Conservation (phyloP, 2,797 vertebrate species). For the Enoplosus armatus region DNA sequence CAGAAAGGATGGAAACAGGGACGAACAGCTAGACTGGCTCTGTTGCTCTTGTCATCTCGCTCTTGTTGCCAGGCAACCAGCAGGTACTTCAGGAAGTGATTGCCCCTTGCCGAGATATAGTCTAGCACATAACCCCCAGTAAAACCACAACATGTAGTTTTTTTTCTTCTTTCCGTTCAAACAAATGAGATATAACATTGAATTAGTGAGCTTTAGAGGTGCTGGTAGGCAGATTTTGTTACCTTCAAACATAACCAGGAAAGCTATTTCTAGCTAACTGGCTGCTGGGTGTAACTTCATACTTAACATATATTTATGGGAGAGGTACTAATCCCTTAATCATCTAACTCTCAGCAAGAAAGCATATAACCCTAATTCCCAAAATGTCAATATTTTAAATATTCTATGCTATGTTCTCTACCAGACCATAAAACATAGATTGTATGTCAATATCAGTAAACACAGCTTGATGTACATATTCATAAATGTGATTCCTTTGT, state of each 20-base stretch:
- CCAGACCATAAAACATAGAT: neutral
- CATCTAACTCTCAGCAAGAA: neutral
- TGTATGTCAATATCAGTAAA: neutral
- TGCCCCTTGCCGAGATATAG: neutral
- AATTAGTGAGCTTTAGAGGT: no score
- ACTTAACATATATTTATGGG: neutral
- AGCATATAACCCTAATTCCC: neutral
- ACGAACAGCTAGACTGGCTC: neutral
- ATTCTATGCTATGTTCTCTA: neutral
- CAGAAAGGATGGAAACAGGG: neutral
- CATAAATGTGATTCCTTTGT: neutral
- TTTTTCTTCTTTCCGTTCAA: no score
- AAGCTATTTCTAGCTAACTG: no score
- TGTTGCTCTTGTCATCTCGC: neutral
- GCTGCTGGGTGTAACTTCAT: neutral
- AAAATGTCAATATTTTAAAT: neutral
- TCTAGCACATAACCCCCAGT: neutral
- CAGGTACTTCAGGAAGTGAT: neutral
- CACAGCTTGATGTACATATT: neutral
- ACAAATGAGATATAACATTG: no score
- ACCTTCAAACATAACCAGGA: no score
- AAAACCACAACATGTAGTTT: no score
- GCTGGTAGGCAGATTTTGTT: no score
- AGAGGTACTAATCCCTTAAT: neutral
- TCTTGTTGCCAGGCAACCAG: neutral